A percentile compares a stretch with the other conserved stretches of the same genome.
Evolutionary conservation across 2,797 vertebrate genomes (phyloP).

Genomic region (Prionace glauca): DNA sequence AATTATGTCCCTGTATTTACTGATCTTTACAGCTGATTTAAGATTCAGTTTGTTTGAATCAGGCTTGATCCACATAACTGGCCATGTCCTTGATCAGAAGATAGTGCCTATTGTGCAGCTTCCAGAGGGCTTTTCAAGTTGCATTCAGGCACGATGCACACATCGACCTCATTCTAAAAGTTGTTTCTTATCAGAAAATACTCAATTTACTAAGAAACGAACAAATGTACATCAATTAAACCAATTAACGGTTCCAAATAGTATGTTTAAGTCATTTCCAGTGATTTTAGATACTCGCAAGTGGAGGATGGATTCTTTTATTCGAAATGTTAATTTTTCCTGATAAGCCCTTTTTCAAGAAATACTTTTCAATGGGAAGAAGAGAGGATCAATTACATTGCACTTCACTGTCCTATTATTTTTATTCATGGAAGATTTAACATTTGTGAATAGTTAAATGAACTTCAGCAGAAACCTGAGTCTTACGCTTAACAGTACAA

Average conservation of each 20-base stretch:
- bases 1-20: no score
- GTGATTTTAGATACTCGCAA: not conserved
- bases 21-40: no score
- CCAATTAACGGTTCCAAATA: not conserved
- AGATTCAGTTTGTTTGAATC: no score
- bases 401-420: no score
- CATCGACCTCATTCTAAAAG: not conserved
- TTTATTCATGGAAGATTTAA: not conserved
- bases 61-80: not conserved
- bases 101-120: not conserved
- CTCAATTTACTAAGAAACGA: not conserved
- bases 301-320: not conserved
- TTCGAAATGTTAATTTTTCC: not conserved
- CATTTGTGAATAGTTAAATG: not conserved
- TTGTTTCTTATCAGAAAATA: not conserved
- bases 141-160: not conserved
- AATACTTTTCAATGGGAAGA: not conserved
- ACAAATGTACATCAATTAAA: not conserved
- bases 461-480: not conserved
- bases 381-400: not conserved
- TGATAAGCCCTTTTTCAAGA: not conserved
- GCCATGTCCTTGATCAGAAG: not conserved
- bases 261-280: no score
- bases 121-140: not conserved
- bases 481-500: not conserved